A percentile compares a stretch with the other conserved stretches of the same genome.
These are phyloP conservation scores for Caerostris darwini DNA, from an alignment of 1,140 invertebrate genomes.

Conservation along the genomic window DNA sequence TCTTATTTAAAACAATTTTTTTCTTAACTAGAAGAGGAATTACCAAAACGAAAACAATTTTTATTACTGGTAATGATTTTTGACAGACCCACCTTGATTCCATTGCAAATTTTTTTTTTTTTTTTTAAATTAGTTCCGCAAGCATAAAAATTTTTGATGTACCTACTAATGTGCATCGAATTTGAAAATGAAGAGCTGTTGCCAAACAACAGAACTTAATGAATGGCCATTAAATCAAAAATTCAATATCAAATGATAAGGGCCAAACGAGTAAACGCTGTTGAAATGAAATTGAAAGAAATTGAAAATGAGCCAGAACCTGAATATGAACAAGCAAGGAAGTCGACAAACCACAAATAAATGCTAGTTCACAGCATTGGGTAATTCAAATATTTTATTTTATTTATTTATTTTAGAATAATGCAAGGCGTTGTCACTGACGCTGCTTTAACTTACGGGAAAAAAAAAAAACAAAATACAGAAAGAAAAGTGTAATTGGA, in stretches of 20 bases:
- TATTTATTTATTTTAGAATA: background rate
- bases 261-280: background rate
- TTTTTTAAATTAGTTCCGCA: background rate
- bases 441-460: background rate
- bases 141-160: background rate
- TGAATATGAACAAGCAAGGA: background rate
- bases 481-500: background rate
- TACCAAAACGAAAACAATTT: background rate
- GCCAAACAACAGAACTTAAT: background rate
- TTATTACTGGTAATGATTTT: background rate
- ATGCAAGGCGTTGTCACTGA: background rate
- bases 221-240: conserved; percentile 3
- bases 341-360: conserved; percentile 2
- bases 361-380: background rate
- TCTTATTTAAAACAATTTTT: background rate
- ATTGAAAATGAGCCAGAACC: background rate
- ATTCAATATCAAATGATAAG: conserved; percentile 1
- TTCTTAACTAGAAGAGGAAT: background rate
- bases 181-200: background rate
- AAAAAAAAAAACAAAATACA: background rate
- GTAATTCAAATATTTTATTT: background rate
- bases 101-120: background rate
- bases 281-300: conserved; percentile 26
- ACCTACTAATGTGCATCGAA: background rate
- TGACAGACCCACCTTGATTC: background rate